Evolutionary conservation across 2,888 invertebrate genomes (phyloP).

Genomic region (Tribolium freemani): DNA sequence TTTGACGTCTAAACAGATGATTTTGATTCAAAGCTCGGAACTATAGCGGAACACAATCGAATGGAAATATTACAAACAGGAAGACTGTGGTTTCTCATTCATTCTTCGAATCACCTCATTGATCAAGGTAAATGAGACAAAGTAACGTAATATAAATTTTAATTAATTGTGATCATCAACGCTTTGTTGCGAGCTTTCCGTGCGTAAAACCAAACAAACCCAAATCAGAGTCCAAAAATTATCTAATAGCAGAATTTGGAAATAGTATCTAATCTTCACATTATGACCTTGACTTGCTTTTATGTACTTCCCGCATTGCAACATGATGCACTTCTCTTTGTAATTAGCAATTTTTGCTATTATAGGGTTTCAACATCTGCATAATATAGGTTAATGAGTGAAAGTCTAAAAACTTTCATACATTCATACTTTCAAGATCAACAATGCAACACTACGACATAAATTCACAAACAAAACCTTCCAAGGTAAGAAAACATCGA

Average conservation of each 20-base stretch:
- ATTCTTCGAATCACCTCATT: constrained; percentile 15
- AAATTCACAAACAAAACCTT: not conserved
- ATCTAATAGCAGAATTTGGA: not conserved
- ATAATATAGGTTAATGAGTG: not conserved
- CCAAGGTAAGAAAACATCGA: not conserved
- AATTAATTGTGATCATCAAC: not conserved
- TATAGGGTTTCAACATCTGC: not conserved
- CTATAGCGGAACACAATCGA: not conserved
- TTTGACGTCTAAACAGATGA: not conserved
- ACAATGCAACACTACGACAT: not conserved
- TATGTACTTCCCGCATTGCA: not conserved
- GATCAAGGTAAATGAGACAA: constrained; percentile 6
- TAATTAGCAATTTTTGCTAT: not conserved
- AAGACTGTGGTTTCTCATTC: constrained; percentile 32
- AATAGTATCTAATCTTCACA: not conserved
- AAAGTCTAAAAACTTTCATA: not conserved
- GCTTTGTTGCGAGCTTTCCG: not conserved
- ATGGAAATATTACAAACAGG: constrained; percentile 17
- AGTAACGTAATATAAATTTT: not conserved
- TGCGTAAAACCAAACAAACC: not conserved
- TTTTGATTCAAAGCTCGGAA: constrained; percentile 11
- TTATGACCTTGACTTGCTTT: not conserved
- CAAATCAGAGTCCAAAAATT: not conserved
- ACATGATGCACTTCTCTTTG: not conserved
- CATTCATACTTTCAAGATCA: not conserved